phyloP scores from a whole-genome alignment of 2,888 invertebrate genomes.

The Scaptomyza polygonia region DNA sequence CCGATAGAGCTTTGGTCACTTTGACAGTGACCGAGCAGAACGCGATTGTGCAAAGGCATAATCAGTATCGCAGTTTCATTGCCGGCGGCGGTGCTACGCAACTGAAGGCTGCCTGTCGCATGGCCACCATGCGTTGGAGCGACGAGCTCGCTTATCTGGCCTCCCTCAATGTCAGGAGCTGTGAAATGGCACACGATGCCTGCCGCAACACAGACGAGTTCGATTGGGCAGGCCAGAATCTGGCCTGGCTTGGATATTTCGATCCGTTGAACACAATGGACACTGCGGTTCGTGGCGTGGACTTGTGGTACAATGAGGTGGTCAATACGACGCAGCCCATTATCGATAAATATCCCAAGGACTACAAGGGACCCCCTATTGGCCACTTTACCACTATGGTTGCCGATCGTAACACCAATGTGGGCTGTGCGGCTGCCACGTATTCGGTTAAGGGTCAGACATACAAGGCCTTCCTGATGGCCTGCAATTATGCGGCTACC shows the following conservation, averaged over 20 bases:
- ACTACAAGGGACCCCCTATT: constrained; percentile 58
- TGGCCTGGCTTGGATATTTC: constrained; percentile 60
- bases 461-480: constrained; percentile 62
- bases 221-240: constrained; percentile 73
- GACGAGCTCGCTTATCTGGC: constrained; percentile 72
- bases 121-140: constrained; percentile 77
- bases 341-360: constrained; percentile 55
- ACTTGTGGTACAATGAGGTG: constrained; percentile 75
- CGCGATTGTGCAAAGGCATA: constrained; percentile 48
- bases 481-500: constrained; percentile 78
- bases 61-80: constrained; percentile 60
- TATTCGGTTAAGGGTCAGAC: constrained; percentile 29
- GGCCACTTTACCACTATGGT: constrained; percentile 80
- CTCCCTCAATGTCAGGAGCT: constrained; percentile 66
- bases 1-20: constrained; percentile 31
- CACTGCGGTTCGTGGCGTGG: constrained; percentile 24
- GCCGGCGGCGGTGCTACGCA: constrained; percentile 51
- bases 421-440: constrained; percentile 73
- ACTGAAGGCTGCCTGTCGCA: constrained; percentile 64
- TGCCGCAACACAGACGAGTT: constrained; percentile 74
- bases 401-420: constrained; percentile 62
- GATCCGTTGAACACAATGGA: constrained; percentile 15
- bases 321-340: constrained; percentile 36
- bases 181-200: constrained; percentile 64
- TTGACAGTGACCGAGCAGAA: constrained; percentile 33